These are phyloP conservation scores for Psephotus haematonotus DNA, from an alignment of 2,113 vertebrate genomes.

Conservation along the genomic window DNA sequence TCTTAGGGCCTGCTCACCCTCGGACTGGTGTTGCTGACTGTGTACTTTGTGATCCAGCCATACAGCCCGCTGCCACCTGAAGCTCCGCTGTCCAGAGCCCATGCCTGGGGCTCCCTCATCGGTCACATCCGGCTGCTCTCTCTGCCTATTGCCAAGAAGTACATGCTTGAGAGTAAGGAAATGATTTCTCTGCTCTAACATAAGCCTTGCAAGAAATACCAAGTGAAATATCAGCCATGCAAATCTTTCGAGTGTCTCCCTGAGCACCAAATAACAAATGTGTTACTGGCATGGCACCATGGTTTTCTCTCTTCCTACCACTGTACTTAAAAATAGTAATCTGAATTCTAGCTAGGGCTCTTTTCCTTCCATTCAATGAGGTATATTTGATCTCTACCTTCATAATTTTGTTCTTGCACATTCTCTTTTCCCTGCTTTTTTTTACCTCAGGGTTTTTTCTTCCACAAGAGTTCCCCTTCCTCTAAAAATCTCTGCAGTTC, in stretches of 20 bases:
- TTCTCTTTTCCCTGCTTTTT: background rate
- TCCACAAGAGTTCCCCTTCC: background rate
- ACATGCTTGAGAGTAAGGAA: slow-evolving; percentile 87
- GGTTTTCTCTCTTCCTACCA: background rate
- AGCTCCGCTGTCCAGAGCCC: slow-evolving; percentile 75
- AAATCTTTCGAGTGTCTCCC: background rate
- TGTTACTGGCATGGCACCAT: background rate
- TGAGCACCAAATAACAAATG: background rate
- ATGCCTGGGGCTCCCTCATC: slow-evolving; percentile 87
- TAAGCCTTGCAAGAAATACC: slow-evolving; percentile 4
- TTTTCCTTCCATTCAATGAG: background rate
- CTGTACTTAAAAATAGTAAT: slow-evolving; percentile 20
- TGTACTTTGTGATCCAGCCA: slow-evolving; percentile 85
- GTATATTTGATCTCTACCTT: background rate
- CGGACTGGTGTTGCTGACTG: slow-evolving; percentile 83
- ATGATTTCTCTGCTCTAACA: background rate
- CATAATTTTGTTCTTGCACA: background rate
- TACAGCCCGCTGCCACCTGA: slow-evolving; percentile 79
- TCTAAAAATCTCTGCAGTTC: background rate
- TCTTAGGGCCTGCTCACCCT: slow-evolving; percentile 81
- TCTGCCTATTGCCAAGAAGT: slow-evolving; percentile 93
- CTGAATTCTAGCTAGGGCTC: background rate
- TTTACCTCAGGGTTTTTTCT: background rate
- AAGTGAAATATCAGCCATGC: slow-evolving; percentile 5
- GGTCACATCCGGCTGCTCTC: slow-evolving; percentile 88